Evolutionary conservation across 1,140 invertebrate species (phyloP).

Genomic region (Uloborus diversus): DNA sequence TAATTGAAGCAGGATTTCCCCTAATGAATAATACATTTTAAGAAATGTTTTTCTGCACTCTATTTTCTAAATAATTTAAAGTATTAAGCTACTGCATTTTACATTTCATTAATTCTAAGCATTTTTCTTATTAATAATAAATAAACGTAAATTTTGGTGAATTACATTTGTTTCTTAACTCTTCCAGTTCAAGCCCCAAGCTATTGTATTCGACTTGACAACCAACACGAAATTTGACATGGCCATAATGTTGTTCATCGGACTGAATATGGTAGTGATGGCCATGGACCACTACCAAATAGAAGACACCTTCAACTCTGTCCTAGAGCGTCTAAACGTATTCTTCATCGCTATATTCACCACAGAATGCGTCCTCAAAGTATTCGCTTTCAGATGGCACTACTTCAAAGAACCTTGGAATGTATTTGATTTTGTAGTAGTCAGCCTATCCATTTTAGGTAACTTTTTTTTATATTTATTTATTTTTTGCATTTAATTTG

Average conservation of each 20-base stretch:
- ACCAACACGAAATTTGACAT: constrained; percentile 99
- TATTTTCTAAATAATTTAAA: too few relatives aligned
- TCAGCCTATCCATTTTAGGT: constrained; percentile 97
- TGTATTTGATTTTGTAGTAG: constrained; percentile 98
- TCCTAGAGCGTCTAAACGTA: constrained; percentile 91
- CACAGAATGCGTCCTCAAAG: constrained; percentile 95
- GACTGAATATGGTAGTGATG: constrained; percentile 98
- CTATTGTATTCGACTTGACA: constrained; percentile 95
- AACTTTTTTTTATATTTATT: constrained; percentile 62
- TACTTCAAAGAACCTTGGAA: constrained; percentile 99
- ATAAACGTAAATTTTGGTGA: too few relatives aligned
- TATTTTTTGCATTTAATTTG: too few relatives aligned
- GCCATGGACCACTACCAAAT: constrained; percentile 96
- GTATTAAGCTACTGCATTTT: too few relatives aligned
- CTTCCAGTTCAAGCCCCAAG: constrained; percentile 91
- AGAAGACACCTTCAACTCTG: constrained; percentile 79
- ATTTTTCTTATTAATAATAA: too few relatives aligned
- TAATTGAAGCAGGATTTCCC: too few relatives aligned
- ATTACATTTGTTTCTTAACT: constrained; percentile 62
- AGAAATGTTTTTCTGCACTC: too few relatives aligned
- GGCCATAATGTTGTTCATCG: constrained; percentile 99
- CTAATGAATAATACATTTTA: too few relatives aligned
- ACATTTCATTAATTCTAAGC: too few relatives aligned
- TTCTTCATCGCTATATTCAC: constrained; percentile 99
- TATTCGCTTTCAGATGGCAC: constrained; percentile 94